Evolutionary conservation across 2,888 invertebrate genomes (phyloP), one percentile per base, ranked within the genome.

Genomic region (Cyclophora punctaria): DNA sequence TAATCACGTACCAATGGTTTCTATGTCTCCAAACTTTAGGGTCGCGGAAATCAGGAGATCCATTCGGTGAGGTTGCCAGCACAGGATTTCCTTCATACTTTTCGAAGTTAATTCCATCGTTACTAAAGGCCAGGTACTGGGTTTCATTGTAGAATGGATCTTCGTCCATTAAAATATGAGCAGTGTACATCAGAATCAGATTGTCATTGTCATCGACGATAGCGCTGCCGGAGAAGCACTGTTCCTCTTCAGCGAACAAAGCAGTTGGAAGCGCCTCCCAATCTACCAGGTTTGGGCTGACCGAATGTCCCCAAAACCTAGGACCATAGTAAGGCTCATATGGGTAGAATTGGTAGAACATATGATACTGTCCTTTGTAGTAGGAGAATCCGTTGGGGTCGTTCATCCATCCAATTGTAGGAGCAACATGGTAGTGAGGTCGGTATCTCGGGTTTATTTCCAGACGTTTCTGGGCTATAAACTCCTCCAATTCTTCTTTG

Each of bases 351-450:
- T 91, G 91, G 58, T 85, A 90, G 66, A 90, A 90, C 0, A 90
- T 64, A 57, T 91, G 90, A 53, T 83, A 91, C 58, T 84, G 74
- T 7, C 88, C 89, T 44, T 85, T 80, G 64, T 78, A 85, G 59
- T 72, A 88, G 0, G 87, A 81, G 62, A 91, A 86, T 4, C 91
- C 90, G 53, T 91, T 90, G 0, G 91, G 90, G 51, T 91, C 90
- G 59, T 90, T 91, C 67, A 90, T 84, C 90, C 90, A 91, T 7
- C 90, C 90, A 0, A 86, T 83, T 0, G 86, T 88, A 0, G 82
- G 80, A 0, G 74, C 66, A 3, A 86, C 72, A 56, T 89, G 88
- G 54, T 85, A 88, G 2, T 76, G 77, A 3, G 75, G 69, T 52
- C 82, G 69, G 56, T 75, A 88, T 34, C 84, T 70, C 2, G 69